Conservation (phyloP, 2,888 invertebrate species). For the Muschampia plurimacula region DNA sequence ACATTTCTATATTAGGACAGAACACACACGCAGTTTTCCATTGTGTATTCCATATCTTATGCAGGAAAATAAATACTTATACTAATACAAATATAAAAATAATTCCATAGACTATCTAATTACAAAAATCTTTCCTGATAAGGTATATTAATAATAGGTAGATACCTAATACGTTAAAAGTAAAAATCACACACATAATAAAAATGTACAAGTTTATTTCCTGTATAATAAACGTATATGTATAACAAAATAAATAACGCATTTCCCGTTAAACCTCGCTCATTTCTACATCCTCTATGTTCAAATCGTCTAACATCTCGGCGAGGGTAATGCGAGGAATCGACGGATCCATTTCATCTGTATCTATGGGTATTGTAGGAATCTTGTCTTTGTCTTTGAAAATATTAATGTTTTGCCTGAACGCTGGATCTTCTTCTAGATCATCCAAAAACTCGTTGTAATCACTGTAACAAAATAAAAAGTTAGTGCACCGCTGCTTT, state of each 20-base stretch:
- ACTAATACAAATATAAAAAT: too few relatives aligned
- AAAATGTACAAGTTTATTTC: constrained; percentile 21
- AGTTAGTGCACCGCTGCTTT: background rate
- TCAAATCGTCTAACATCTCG: constrained; percentile 97
- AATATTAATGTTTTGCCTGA: constrained; percentile 97
- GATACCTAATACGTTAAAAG: background rate
- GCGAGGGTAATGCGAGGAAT: constrained; percentile 93
- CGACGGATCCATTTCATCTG: constrained; percentile 86
- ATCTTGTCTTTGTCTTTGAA: constrained; percentile 88
- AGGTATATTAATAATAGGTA: too few relatives aligned
- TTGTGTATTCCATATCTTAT: too few relatives aligned
- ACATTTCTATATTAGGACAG: too few relatives aligned
- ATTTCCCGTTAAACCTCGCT: constrained; percentile 73
- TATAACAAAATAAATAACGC: background rate
- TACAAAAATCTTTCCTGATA: background rate
- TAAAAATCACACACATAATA: constrained; percentile 7
- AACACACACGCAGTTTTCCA: too few relatives aligned
- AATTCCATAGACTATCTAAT: too few relatives aligned
- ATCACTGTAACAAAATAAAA: constrained; percentile 86
- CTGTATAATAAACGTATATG: background rate
- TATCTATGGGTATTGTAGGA: constrained; percentile 84
- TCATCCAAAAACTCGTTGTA: constrained; percentile 98
- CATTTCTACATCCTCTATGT: constrained; percentile 93
- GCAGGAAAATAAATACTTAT: too few relatives aligned
- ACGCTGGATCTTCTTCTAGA: constrained; percentile 96